These are phyloP conservation scores for Pseudeuparius sepicola DNA, from an alignment of 2,888 invertebrate genomes.

Conservation along the genomic window DNA sequence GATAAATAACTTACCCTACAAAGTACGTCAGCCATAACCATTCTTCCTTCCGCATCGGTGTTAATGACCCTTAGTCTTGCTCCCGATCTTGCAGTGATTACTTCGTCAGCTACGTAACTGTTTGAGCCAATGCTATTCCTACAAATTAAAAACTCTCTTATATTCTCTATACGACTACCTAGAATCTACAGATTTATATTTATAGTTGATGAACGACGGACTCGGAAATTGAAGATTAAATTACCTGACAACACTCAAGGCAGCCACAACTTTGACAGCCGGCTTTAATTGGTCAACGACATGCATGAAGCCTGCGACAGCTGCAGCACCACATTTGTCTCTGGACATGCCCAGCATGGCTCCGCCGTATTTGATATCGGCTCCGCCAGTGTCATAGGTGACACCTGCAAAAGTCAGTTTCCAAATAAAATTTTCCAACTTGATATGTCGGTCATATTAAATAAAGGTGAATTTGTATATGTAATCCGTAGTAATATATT, in stretches of 20 bases:
- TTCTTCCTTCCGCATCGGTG: conserved; percentile 92
- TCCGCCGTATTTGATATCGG: conserved; percentile 73
- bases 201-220: too few species aligned
- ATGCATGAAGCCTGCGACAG: conserved; percentile 86
- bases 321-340: conserved; percentile 93
- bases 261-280: conserved; percentile 69
- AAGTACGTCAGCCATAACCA: conserved; percentile 86
- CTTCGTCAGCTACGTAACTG: conserved; percentile 83
- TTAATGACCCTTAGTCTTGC: conserved; percentile 80
- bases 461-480: too few species aligned
- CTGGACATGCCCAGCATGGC: conserved; percentile 81
- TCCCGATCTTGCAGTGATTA: conserved; percentile 74
- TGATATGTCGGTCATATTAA: too few species aligned
- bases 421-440: too few species aligned
- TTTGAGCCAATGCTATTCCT: conserved; percentile 86
- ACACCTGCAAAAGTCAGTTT: conserved; percentile 49
- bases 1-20: conserved; percentile 53
- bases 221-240: too few species aligned
- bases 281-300: conserved; percentile 55
- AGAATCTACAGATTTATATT: too few species aligned
- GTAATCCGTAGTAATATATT: too few species aligned
- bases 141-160: conserved; percentile 2
- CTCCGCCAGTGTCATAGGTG: conserved; percentile 79
- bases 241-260: conserved; percentile 61
- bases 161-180: too few species aligned